Base-by-base conservation (phyloP, 2,797 vertebrate species). In the Synanceia verrucosa region DNA sequence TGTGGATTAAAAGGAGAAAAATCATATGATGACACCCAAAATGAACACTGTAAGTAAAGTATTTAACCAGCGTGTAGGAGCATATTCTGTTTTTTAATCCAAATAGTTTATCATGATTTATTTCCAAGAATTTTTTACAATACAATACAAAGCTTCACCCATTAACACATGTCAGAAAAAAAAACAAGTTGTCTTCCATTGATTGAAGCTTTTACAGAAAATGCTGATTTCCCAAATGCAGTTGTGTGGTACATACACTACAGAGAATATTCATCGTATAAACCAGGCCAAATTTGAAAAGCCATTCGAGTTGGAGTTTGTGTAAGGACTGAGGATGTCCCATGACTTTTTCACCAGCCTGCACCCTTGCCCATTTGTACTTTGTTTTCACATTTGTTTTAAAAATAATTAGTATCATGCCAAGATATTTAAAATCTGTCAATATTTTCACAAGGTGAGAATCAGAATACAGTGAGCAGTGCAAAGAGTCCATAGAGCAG, bases 401-500 rank as follows among this genome's bases (percentile, higher is more conserved):
- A n/a, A n/a, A n/a, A n/a, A n/a, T n/a, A n/a, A n/a, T n/a, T n/a
- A 43, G 39, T 43, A 43, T 43, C 39, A 43, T 1, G 18, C 39
- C 39, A 43, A 43, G 39, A 10, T 43, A 43, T 43, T 43, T 43
- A 4, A 9, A 43, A 43, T 43, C 39, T n/a, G 39, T 43, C 16
- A 41, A 16, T 41, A 41, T n/a, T 8, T 43, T 43, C n/a, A n/a
- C n/a, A n/a, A n/a, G 9, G 19, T 44, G 18, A 31, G 2, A 16
- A 18, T 96, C 93, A 97, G 84, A 97, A 97, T 23, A 97, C 89
- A 0, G 97, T 96, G 81, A 98, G 95, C 59, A 98, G 93, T 19
- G 96, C 96, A 39, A 98, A 97, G 57, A 98, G 95, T 1, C 96
- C 97, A 1, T 97, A 98, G 13, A 98, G 88, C 56, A 97, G 87